Evolutionary conservation across 2,797 vertebrate species (phyloP).

Genomic region (Aotus griseimembra): DNA sequence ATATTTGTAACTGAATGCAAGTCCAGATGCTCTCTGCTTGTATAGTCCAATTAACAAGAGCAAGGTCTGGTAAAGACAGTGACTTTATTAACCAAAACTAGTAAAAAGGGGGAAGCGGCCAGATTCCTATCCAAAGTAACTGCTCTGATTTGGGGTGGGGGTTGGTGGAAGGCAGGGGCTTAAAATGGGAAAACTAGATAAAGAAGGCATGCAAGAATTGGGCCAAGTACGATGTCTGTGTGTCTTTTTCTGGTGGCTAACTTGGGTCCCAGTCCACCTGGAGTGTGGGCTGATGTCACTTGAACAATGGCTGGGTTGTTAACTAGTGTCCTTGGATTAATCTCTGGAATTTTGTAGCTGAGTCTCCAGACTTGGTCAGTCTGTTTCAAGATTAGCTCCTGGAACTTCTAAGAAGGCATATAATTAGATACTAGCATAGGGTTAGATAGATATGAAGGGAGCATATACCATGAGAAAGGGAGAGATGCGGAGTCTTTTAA

Average conservation of each 20-base stretch:
- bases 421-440: background rate
- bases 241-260: background rate
- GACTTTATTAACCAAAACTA: background rate
- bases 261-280: background rate
- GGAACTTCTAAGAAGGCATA: background rate
- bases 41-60: background rate
- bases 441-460: background rate
- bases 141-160: background rate
- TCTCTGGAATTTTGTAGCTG: background rate
- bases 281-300: background rate
- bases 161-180: background rate
- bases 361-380: background rate
- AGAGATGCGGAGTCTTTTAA: background rate
- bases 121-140: background rate
- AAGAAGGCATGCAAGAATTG: background rate
- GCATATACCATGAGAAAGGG: background rate
- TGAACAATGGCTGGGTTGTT: background rate
- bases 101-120: background rate
- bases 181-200: background rate
- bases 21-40: background rate
- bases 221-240: background rate
- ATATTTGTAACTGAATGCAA: background rate
- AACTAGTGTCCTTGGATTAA: background rate
- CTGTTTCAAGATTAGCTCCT: background rate
- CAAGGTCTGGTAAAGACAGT: background rate